Conservation (phyloP, 2,797 vertebrate species). For the Spinus olivaceus region DNA sequence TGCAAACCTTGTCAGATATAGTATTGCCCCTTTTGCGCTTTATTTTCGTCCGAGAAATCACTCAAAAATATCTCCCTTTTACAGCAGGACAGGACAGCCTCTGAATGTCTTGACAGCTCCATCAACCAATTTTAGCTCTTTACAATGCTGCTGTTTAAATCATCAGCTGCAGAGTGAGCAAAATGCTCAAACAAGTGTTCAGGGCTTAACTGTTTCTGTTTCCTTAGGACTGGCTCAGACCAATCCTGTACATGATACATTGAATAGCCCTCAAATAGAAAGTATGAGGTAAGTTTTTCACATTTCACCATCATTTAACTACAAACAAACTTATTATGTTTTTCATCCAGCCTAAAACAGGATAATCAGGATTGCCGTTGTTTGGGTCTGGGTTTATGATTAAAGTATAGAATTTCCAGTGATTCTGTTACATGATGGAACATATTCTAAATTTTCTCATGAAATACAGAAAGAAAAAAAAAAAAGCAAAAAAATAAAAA, state of each 20-base stretch:
- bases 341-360: not conserved
- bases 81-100: rapidly evolving
- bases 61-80: not conserved
- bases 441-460: not conserved
- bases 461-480: not conserved
- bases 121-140: not conserved
- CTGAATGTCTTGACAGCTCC: not conserved
- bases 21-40: rapidly evolving
- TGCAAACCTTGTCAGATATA: not conserved
- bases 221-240: not conserved
- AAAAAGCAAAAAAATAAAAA: rapidly evolving
- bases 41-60: not conserved
- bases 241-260: not conserved
- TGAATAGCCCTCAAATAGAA: not conserved
- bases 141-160: not conserved
- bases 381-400: rapidly evolving
- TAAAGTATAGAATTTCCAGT: not conserved
- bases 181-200: not conserved
- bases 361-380: not conserved
- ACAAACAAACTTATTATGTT: not conserved
- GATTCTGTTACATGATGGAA: not conserved
- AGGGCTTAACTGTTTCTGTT: not conserved
- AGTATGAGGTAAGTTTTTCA: not conserved
- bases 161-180: not conserved
- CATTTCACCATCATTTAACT: not conserved